Evolutionary conservation across 2,797 vertebrate genomes (phyloP), one percentile per base, ranked within the genome.

Genomic region (Falco berigora): DNA sequence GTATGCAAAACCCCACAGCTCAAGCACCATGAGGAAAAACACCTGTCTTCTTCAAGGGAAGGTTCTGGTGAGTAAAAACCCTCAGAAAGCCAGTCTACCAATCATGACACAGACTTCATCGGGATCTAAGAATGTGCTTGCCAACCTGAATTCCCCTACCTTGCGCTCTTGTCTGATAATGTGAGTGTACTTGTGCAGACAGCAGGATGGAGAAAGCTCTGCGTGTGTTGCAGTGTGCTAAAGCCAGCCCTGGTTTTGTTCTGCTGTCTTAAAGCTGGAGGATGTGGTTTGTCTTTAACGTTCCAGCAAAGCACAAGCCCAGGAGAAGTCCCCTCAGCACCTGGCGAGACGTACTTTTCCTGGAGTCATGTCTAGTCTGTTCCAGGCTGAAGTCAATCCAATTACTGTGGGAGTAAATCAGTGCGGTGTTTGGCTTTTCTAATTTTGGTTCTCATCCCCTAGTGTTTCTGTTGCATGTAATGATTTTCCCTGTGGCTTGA

Each of bases 401-500:
- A 69, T 94, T 92, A 44, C 17, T 69, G 61, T 83, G 73, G 82
- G 55, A 68, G 50, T 84, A 78, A 88, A 92, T 94, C 85, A 11
- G 1, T 49, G 87, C 0, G 2, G 50, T 47, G 77, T 92, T 92
- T 9, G 8, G 66, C 50, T 90, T 46, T 79, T 76, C 78, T 74
- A 66, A 89, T 87, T 95, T 53, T 93, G 55, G 8, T 82, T 91
- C 63, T 74, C 56, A 62, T 82, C 83, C n/a, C 62, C 12, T 55
- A 19, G 78, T 52, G 72, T 92, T 88, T 91, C 78, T 82, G 68
- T 83, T 95, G 64, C 56, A 58, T 91, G 85, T 94, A 76, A 71
- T 71, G 83, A 79, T 93, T 96, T 94, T 95, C 86, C 90, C 64
- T 34, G 74, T 91, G 94, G 93, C 90, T 96, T 87, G 77, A 89